Evolutionary conservation across 2,113 vertebrate species (phyloP).

Genomic region (Oryzias curvinotus): DNA sequence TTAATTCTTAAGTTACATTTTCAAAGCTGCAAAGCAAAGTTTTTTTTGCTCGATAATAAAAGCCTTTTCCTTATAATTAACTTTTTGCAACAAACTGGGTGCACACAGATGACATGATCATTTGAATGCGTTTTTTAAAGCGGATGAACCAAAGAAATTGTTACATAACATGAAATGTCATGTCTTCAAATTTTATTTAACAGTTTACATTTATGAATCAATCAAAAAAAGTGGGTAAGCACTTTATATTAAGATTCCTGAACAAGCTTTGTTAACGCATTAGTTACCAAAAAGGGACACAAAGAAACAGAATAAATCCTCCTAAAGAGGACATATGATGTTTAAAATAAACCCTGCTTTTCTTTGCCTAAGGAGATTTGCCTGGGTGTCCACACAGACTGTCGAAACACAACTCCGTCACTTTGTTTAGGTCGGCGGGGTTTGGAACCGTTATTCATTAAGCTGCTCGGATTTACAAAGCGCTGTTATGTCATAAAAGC

Average conservation of each 20-base stretch:
- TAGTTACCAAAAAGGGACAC: too few relatives aligned
- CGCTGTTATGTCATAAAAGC: neutral
- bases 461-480: neutral
- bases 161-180: neutral
- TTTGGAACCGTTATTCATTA: neutral
- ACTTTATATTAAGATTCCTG: too few relatives aligned
- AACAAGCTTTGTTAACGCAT: too few relatives aligned
- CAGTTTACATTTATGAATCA: neutral
- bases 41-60: too few relatives aligned
- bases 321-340: neutral
- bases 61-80: too few relatives aligned
- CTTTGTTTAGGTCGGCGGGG: neutral
- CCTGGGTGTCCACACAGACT: neutral
- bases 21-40: too few relatives aligned
- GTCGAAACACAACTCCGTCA: neutral
- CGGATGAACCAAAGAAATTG: too few relatives aligned
- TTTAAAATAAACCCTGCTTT: neutral
- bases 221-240: too few relatives aligned
- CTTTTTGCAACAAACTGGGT: too few relatives aligned
- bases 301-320: slow-evolving; percentile 4
- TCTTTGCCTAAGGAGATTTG: neutral
- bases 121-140: too few relatives aligned
- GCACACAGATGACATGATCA: too few relatives aligned
- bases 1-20: too few relatives aligned
- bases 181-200: neutral